Conservation (phyloP, 2,113 vertebrate species). For the Chroicocephalus ridibundus region DNA sequence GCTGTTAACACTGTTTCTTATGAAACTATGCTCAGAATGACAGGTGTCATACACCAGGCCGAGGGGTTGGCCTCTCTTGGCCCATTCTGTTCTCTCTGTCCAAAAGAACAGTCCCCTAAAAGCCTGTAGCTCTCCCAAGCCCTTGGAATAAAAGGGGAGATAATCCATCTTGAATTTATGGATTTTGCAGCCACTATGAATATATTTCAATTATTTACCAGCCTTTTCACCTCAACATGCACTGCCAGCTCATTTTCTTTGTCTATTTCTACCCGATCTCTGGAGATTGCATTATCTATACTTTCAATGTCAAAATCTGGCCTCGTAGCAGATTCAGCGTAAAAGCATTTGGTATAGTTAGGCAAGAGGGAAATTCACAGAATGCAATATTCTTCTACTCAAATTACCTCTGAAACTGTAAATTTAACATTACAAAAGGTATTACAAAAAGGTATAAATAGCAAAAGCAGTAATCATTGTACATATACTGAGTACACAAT, state of each 20-base stretch:
- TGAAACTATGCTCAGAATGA: neutral
- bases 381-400: neutral
- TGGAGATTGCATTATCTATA: neutral
- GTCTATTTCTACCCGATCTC: neutral
- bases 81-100: neutral
- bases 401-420: neutral
- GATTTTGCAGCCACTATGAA: neutral
- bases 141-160: neutral
- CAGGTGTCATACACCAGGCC: neutral
- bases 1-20: neutral
- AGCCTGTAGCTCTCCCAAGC: neutral
- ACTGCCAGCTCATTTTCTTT: neutral
- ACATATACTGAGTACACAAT: accelerated
- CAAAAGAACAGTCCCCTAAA: neutral
- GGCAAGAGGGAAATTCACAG: neutral
- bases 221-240: neutral
- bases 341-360: neutral
- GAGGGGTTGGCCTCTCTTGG: neutral
- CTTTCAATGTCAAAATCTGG: neutral
- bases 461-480: neutral
- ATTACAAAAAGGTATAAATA: neutral
- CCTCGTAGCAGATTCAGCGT: neutral
- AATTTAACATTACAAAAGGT: neutral
- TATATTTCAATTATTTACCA: neutral
- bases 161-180: neutral